Percentiles rank a stretch among this genome's conserved stretches.
Evolutionary conservation across 2,797 vertebrate species (phyloP).

Genomic region (Sebastolobus altivelis): DNA sequence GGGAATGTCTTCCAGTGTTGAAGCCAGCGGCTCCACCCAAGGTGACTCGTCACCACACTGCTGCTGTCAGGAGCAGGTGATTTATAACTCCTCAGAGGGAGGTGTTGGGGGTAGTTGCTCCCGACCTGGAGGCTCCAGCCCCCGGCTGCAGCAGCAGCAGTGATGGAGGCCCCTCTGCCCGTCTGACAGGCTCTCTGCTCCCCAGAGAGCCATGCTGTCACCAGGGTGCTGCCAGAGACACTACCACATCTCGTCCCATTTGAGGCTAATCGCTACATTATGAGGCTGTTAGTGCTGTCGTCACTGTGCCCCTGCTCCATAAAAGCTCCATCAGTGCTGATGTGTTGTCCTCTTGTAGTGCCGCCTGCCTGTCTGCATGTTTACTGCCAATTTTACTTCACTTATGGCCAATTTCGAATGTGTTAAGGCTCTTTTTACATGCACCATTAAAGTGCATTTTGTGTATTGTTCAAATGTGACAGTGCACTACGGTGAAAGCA

Average conservation of each 20-base stretch:
- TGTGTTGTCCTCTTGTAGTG: conserved; percentile 14
- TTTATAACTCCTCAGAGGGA: conserved; percentile 57
- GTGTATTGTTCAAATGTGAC: conserved; percentile 21
- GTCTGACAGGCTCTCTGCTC: conserved; percentile 48
- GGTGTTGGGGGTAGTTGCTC: background rate
- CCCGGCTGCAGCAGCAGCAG: conserved; percentile 17
- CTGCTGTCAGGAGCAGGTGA: conserved; percentile 65
- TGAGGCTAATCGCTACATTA: conserved; percentile 67
- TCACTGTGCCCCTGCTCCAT: conserved; percentile 53
- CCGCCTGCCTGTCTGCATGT: conserved; percentile 38
- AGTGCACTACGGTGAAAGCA: background rate
- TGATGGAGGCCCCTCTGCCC: conserved; percentile 42
- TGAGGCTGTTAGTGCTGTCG: conserved; percentile 67
- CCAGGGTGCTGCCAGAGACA: conserved; percentile 44
- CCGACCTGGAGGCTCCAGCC: conserved; percentile 35
- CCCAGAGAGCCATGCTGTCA: conserved; percentile 60
- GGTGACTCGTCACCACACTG: conserved; percentile 65
- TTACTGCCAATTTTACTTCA: conserved; percentile 45
- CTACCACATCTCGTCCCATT: conserved; percentile 49
- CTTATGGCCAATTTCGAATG: conserved; percentile 43
- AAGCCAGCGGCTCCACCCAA: conserved; percentile 62
- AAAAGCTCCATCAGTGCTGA: conserved; percentile 62
- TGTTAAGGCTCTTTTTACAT: conserved; percentile 5
- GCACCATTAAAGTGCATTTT: conserved; percentile 10
- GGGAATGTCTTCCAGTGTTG: conserved; percentile 42